Evolutionary conservation across 2,888 invertebrate genomes (phyloP).

Genomic region (Aleiodes alternator): DNA sequence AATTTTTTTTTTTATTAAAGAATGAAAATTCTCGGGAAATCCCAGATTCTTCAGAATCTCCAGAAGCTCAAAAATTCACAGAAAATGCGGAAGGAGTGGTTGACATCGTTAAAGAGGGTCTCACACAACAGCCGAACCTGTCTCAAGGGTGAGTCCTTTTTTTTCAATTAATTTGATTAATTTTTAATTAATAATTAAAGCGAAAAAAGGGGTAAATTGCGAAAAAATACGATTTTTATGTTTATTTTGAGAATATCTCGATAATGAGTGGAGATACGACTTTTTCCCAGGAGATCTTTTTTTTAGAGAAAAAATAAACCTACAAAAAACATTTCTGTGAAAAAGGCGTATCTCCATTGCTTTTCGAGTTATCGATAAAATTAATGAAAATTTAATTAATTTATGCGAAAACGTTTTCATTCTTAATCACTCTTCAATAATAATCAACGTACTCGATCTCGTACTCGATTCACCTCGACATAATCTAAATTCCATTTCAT

Average conservation of each 20-base stretch:
- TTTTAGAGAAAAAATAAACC: too few relatives aligned
- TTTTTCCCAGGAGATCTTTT: too few relatives aligned
- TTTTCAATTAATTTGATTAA: neutral
- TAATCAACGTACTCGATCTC: neutral
- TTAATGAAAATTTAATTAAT: neutral
- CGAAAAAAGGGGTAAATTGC: too few relatives aligned
- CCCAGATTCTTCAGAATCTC: slow-evolving; percentile 46
- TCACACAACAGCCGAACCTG: slow-evolving; percentile 70
- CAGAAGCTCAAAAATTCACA: slow-evolving; percentile 46
- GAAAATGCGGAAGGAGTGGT: slow-evolving; percentile 54
- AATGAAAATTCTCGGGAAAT: slow-evolving; percentile 35
- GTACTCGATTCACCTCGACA: slow-evolving; percentile 6
- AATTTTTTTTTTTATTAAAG: neutral
- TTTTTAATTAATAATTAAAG: neutral
- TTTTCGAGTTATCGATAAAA: too few relatives aligned
- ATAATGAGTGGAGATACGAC: too few relatives aligned
- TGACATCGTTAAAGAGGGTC: slow-evolving; percentile 66
- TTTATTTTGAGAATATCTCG: neutral
- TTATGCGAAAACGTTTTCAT: neutral
- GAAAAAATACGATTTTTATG: neutral
- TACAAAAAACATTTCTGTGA: too few relatives aligned
- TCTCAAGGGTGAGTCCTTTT: slow-evolving; percentile 69
- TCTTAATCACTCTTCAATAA: neutral
- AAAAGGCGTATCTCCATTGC: too few relatives aligned
- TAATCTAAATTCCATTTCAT: slow-evolving; percentile 3